These are phyloP conservation scores for Pseudorasbora parva DNA, from an alignment of 2,113 vertebrate genomes.

Conservation along the genomic window DNA sequence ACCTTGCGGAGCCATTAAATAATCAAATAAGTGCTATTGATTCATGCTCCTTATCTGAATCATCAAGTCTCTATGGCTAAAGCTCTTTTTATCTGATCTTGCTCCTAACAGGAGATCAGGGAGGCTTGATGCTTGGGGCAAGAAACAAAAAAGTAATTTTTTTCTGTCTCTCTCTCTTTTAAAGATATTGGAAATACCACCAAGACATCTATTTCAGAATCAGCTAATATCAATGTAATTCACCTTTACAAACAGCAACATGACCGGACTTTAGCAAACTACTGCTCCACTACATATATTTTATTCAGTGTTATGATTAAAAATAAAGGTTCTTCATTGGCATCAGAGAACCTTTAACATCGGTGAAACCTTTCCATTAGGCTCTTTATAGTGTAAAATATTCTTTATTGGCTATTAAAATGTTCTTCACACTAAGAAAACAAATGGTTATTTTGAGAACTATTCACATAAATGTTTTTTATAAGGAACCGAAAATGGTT, in stretches of 20 bases:
- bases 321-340: too few relatives aligned
- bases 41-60: constrained; percentile 16
- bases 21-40: constrained; percentile 43
- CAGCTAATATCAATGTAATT: background rate
- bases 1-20: background rate
- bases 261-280: background rate
- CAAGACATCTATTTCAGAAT: background rate
- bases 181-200: background rate
- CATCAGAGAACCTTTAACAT: too few relatives aligned
- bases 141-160: background rate
- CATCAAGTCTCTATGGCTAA: constrained; percentile 7
- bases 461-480: too few relatives aligned
- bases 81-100: constrained; percentile 37
- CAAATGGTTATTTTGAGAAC: too few relatives aligned
- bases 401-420: too few relatives aligned
- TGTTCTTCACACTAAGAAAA: too few relatives aligned
- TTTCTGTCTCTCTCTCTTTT: background rate
- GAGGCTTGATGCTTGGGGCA: background rate
- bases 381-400: too few relatives aligned
- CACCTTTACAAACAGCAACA: background rate
- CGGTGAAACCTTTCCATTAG: too few relatives aligned
- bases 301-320: background rate
- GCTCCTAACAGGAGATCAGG: constrained; percentile 7
- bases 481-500: too few relatives aligned
- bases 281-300: background rate